Conservation (phyloP, 2,888 invertebrate genomes). For the Volucella zonaria region DNA sequence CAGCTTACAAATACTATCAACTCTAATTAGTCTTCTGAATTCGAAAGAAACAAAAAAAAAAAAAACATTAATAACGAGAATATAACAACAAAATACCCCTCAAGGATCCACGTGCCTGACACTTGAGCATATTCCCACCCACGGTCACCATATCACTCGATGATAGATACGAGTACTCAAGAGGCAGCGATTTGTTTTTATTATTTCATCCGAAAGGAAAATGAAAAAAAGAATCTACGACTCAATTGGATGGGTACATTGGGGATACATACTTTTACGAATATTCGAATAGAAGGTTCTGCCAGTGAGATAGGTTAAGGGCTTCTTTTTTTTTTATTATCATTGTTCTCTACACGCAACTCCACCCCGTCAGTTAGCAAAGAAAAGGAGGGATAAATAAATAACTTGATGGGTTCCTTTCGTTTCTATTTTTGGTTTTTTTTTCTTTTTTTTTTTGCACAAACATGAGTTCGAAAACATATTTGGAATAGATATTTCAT, state of each 20-base stretch:
- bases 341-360: constrained; percentile 15
- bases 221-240: constrained; percentile 29
- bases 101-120: constrained; percentile 44
- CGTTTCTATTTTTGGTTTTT: background rate
- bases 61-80: constrained; percentile 7
- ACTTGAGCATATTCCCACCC: constrained; percentile 40
- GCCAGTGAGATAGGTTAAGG: constrained; percentile 12
- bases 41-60: constrained; percentile 7
- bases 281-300: constrained; percentile 34
- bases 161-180: constrained; percentile 22
- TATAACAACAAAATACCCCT: constrained; percentile 24
- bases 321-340: constrained; percentile 11
- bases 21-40: constrained; percentile 33
- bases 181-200: constrained; percentile 47
- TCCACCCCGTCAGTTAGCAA: background rate
- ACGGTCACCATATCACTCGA: constrained; percentile 31
- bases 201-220: constrained; percentile 40
- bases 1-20: constrained; percentile 4
- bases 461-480: constrained; percentile 4
- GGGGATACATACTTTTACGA: background rate
- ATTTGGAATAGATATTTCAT: constrained; percentile 23
- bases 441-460: background rate
- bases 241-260: constrained; percentile 11
- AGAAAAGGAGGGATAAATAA: background rate
- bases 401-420: constrained; percentile 1